Evolutionary conservation across 2,113 vertebrate genomes (phyloP).

Genomic region (Potamarius usumacintae): DNA sequence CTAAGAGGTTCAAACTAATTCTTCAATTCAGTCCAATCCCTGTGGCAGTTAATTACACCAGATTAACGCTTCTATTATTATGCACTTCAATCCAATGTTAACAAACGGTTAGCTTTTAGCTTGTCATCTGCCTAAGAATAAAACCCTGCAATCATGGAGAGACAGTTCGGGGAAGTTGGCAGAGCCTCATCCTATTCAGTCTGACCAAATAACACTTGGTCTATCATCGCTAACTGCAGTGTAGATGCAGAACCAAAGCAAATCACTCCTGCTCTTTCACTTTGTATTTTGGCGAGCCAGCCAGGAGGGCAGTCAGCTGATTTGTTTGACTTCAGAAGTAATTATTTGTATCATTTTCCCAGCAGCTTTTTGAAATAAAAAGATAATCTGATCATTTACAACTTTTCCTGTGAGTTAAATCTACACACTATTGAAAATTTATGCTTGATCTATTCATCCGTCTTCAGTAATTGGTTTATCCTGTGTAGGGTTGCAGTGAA

Average conservation of each 20-base stretch:
- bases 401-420: not conserved
- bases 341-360: not conserved
- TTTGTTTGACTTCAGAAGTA: not conserved
- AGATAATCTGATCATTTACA: not conserved
- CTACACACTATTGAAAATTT: not conserved
- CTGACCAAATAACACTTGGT: not conserved
- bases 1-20: not conserved
- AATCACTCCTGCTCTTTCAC: not conserved
- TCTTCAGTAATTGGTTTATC: not conserved
- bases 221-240: not conserved
- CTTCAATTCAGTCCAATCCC: not conserved
- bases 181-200: not conserved
- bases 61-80: not conserved
- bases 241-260: not conserved
- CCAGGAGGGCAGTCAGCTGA: not conserved
- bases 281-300: not conserved
- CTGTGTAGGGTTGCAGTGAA: not conserved
- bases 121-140: not conserved
- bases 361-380: not conserved
- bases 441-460: not conserved
- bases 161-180: not conserved
- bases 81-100: not conserved
- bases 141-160: not conserved
- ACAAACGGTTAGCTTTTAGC: not conserved
- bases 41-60: not conserved